These are phyloP conservation scores for Eretmochelys imbricata DNA, from an alignment of 2,113 vertebrate genomes.

Conservation along the genomic window DNA sequence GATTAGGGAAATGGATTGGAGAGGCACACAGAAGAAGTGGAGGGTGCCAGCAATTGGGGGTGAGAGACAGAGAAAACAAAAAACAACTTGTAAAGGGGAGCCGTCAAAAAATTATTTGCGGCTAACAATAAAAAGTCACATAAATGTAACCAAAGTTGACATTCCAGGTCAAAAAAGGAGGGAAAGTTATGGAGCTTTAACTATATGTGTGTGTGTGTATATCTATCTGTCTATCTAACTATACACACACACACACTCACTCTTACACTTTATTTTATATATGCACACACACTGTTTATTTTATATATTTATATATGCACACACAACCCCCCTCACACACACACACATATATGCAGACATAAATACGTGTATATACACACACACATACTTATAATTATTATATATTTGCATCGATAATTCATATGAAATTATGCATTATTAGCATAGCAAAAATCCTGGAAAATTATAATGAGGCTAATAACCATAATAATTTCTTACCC, in stretches of 20 bases:
- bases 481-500: slow-evolving; percentile 62
- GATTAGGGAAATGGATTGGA: fast-evolving
- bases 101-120: fast-evolving
- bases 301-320: not conserved
- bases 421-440: slow-evolving; percentile 49
- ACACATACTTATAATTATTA: slow-evolving; percentile 57
- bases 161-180: not conserved
- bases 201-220: not conserved
- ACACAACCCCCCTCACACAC: not conserved
- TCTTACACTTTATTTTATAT: not conserved
- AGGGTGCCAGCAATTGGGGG: not conserved
- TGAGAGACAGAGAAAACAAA: not conserved
- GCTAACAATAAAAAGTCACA: not conserved
- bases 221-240: not conserved
- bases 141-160: not conserved
- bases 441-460: not conserved
- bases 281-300: not conserved
- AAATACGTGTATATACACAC: slow-evolving; percentile 39
- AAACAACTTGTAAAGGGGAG: not conserved
- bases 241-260: too few relatives aligned
- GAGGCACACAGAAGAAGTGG: fast-evolving
- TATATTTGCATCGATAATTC: slow-evolving; percentile 5
- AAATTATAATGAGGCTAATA: not conserved
- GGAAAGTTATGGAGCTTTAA: slow-evolving; percentile 12
- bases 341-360: slow-evolving; percentile 43